These are phyloP conservation scores for Liparis tanakae DNA, from an alignment of 2,797 vertebrate genomes.

Conservation along the genomic window DNA sequence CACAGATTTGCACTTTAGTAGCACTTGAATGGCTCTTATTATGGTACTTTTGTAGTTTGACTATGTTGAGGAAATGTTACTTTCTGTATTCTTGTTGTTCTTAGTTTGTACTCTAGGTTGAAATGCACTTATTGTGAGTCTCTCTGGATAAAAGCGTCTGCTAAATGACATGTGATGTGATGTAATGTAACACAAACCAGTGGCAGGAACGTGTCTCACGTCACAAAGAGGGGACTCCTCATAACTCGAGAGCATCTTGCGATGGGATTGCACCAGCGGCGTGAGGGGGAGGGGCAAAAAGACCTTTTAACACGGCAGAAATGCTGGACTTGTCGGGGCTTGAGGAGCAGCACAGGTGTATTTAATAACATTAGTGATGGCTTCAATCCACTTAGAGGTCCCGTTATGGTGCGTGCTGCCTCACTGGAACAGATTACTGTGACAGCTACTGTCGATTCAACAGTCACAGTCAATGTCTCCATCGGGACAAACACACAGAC, in stretches of 20 bases:
- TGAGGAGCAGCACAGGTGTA: neutral
- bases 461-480: neutral
- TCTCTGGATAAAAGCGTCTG: no score
- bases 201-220: neutral
- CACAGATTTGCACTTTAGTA: no score
- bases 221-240: neutral
- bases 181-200: neutral
- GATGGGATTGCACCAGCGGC: neutral
- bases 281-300: neutral
- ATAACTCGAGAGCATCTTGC: neutral
- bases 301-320: neutral
- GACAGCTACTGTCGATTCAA: neutral
- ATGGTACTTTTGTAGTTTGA: no score
- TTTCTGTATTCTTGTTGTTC: no score
- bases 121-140: no score
- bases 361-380: neutral
- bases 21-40: no score
- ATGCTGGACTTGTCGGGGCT: neutral
- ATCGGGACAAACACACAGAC: neutral
- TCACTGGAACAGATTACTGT: neutral
- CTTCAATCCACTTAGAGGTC: neutral
- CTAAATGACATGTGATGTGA: no score
- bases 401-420: neutral
- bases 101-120: no score
- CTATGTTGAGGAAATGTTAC: no score